Conservation (phyloP, 2,797 vertebrate genomes). For the Amniataba percoides region DNA sequence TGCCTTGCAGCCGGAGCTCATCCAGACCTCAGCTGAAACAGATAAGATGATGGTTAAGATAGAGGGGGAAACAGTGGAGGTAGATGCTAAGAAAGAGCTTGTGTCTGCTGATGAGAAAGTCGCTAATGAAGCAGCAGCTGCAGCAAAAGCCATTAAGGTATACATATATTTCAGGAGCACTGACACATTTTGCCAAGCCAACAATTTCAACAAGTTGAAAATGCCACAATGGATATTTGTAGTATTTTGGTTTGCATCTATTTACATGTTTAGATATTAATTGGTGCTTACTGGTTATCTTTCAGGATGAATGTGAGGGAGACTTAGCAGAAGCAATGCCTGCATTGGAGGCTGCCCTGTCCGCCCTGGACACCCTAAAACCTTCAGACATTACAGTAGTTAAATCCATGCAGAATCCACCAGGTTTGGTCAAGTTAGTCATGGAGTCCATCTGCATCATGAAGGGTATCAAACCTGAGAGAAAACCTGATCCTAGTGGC, state of each 20-base stretch:
- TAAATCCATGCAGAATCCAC: constrained; percentile 96
- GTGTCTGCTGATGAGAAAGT: constrained; percentile 93
- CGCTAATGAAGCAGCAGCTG: constrained; percentile 91
- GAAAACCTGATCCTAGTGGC: constrained; percentile 92
- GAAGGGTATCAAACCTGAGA: constrained; percentile 92
- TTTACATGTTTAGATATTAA: not conserved
- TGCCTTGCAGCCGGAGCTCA: constrained; percentile 92
- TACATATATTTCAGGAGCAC: not conserved
- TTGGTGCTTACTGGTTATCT: constrained; percentile 12
- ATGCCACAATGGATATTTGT: not conserved
- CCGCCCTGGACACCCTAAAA: constrained; percentile 93
- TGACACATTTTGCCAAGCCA: not conserved
- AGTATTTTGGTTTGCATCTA: not conserved
- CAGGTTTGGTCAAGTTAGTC: constrained; percentile 92
- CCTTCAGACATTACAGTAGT: constrained; percentile 92
- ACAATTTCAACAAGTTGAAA: not conserved
- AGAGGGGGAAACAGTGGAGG: constrained; percentile 90
- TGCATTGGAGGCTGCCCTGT: constrained; percentile 89
- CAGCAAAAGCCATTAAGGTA: constrained; percentile 93
- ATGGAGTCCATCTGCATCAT: constrained; percentile 98
- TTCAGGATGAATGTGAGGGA: constrained; percentile 93
- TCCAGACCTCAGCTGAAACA: constrained; percentile 91
- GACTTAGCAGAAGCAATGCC: constrained; percentile 95
- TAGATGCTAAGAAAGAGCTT: constrained; percentile 92
- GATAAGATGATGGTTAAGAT: constrained; percentile 93